Conservation (phyloP, 2,888 invertebrate genomes). For the Ormyrus thymus region DNA sequence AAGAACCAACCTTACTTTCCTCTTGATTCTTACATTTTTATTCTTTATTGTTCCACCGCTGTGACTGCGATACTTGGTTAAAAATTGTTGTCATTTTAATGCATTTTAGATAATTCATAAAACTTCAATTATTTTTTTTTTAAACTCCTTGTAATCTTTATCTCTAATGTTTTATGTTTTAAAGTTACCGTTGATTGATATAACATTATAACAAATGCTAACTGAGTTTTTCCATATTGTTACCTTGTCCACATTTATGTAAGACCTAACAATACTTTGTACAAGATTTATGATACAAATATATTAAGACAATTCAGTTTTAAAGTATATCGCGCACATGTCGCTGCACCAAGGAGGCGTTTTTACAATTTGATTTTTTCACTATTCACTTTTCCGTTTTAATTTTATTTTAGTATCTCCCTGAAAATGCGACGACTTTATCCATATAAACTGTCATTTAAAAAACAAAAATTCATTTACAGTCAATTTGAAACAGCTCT, state of each 20-base stretch:
- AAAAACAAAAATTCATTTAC: slow-evolving; percentile 58
- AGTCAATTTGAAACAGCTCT: slow-evolving; percentile 56
- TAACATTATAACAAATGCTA: slow-evolving; percentile 52
- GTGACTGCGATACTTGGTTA: slow-evolving; percentile 1
- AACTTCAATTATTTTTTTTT: slow-evolving; percentile 29
- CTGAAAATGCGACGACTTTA: slow-evolving; percentile 59
- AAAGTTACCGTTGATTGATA: slow-evolving; percentile 36
- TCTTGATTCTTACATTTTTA: slow-evolving; percentile 10
- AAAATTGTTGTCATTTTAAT: slow-evolving; percentile 21
- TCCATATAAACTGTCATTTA: slow-evolving; percentile 57
- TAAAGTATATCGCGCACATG: slow-evolving; percentile 49
- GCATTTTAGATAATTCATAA: slow-evolving; percentile 17
- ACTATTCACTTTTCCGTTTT: slow-evolving; percentile 46
- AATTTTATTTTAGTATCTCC: slow-evolving; percentile 47
- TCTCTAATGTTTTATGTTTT: slow-evolving; percentile 18
- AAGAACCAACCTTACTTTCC: slow-evolving; percentile 8
- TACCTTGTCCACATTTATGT: slow-evolving; percentile 65
- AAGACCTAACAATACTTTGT: slow-evolving; percentile 74
- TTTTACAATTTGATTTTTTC: slow-evolving; percentile 51
- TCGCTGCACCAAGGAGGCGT: slow-evolving; percentile 41
- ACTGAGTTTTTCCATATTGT: slow-evolving; percentile 60
- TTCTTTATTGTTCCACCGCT: background rate
- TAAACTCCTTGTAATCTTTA: slow-evolving; percentile 2
- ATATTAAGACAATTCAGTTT: slow-evolving; percentile 71
- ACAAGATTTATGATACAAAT: slow-evolving; percentile 74